Base-by-base conservation (phyloP, 1,140 invertebrate species). In the Hylyphantes graminicola region DNA sequence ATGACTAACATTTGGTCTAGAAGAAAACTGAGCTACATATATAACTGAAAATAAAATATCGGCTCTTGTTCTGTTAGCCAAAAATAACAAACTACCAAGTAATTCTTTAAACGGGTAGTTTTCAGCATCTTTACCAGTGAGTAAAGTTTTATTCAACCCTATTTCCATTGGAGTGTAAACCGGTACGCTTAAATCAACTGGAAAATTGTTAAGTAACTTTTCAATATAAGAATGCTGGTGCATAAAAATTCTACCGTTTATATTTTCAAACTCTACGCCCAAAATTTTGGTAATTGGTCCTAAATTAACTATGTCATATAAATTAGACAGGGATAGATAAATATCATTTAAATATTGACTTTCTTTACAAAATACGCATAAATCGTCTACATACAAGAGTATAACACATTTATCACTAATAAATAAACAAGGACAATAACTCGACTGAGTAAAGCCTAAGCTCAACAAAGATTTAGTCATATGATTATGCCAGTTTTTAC, bases 11-110 rank as follows among this genome's bases (percentile, higher is more conserved):
- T 67, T 67, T 15, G 64, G 21, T 17, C 21, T 67, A 35, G 17
- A 67, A 67, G 64, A 67, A 35, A 67, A 67, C 21, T 67, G 64
- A 17, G 17, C 64, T 6, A 67, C 21, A 67, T 67, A 67, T 17
- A 67, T 67, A 15, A 67, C 64, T 17, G 64, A 67, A 67, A 67
- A 67, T 67, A 67, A 67, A 17, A 67, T 67, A 67, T 67, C 64
- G 10, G 21, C 12, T 67, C n/a, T 67, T 10, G 64, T 15, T 15
- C 64, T 12, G 17, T 67, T 67, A 11, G 64, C 64, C 11, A 67
- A 35, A 67, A 67, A 67, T n/a, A 67, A 13, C n/a, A n/a, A 12
- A 21, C 10, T 17, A 15, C 21, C 64, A 17, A 67, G 21, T 35
- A 67, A 67, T 10, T 67, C 64, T 67, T 19, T 67, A 67, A 59